Conservation (phyloP, 2,113 vertebrate genomes). For the Mola mola region DNA sequence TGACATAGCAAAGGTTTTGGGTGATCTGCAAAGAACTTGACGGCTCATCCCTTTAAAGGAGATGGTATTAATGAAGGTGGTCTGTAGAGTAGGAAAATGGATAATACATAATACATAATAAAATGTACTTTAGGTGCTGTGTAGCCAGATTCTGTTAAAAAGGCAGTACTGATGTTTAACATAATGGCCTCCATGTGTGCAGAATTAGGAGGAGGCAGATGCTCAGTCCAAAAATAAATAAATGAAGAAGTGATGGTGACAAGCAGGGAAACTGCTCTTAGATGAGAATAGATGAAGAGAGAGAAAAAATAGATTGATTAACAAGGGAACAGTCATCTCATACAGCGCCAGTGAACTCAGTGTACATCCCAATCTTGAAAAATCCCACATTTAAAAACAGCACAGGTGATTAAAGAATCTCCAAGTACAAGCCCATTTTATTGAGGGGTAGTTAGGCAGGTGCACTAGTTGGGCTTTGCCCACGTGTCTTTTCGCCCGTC, state of each 20-base stretch:
- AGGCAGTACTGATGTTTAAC: conserved; percentile 19
- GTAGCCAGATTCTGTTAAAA: conserved; percentile 8
- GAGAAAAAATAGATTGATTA: conserved; percentile 41
- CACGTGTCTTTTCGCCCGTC: conserved; percentile 9
- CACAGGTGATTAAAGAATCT: background rate
- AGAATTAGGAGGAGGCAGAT: conserved; percentile 51
- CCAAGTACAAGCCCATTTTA: conserved; percentile 6
- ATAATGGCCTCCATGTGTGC: conserved; percentile 19
- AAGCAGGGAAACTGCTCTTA: conserved; percentile 20
- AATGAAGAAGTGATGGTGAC: conserved; percentile 32
- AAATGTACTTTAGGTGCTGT: conserved; percentile 25
- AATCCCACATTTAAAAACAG: conserved; percentile 6
- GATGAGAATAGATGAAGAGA: conserved; percentile 33
- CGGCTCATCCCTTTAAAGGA: conserved; percentile 71
- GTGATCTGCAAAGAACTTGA: conserved; percentile 72
- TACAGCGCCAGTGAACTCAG: conserved; percentile 32
- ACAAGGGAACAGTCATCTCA: conserved; percentile 42
- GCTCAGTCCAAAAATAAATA: conserved; percentile 46
- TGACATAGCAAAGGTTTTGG: conserved; percentile 65
- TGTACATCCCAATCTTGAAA: conserved; percentile 30
- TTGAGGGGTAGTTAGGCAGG: conserved; percentile 8
- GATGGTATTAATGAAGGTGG: conserved; percentile 63
- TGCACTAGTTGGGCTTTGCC: conserved; percentile 17
- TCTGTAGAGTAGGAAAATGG: conserved; percentile 42
- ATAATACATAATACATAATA: conserved; percentile 19